Percentiles rank a stretch among this genome's conserved stretches.
These are phyloP conservation scores for Phasia obesa DNA, from an alignment of 2,888 invertebrate genomes.

Conservation along the genomic window DNA sequence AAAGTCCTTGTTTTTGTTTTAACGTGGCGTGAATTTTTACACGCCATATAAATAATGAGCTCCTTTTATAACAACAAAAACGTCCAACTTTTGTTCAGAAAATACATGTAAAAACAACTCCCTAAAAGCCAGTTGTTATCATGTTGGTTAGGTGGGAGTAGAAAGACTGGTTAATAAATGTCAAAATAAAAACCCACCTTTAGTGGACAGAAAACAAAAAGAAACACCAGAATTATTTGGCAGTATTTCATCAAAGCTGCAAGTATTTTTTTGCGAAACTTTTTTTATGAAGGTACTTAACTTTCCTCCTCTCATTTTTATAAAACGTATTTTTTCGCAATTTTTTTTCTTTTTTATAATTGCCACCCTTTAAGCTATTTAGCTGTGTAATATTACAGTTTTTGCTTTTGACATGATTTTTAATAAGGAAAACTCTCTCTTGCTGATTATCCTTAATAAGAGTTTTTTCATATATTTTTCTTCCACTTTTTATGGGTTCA, in stretches of 20 bases:
- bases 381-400: slow-evolving; percentile 43
- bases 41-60: slow-evolving; percentile 72
- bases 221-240: slow-evolving; percentile 57
- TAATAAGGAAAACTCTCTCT: slow-evolving; percentile 63
- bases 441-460: slow-evolving; percentile 64
- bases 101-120: slow-evolving; percentile 34
- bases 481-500: slow-evolving; percentile 79
- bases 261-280: slow-evolving; percentile 31
- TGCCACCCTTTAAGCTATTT: slow-evolving; percentile 70
- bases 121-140: slow-evolving; percentile 52
- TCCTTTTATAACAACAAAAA: slow-evolving; percentile 43
- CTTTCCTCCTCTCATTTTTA: slow-evolving; percentile 30
- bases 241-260: slow-evolving; percentile 69
- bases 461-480: slow-evolving; percentile 69
- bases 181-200: slow-evolving; percentile 70
- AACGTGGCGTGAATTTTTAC: slow-evolving; percentile 70
- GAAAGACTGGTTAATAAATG: slow-evolving; percentile 74
- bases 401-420: slow-evolving; percentile 72
- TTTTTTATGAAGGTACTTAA: slow-evolving; percentile 64
- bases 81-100: slow-evolving; percentile 52
- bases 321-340: slow-evolving; percentile 5
- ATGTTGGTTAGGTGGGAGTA: not conserved
- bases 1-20: slow-evolving; percentile 59
- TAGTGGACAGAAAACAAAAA: slow-evolving; percentile 49
- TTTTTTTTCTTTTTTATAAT: slow-evolving; percentile 44